phyloP scores from a whole-genome alignment of 2,797 vertebrate species.

The Mycteria americana region DNA sequence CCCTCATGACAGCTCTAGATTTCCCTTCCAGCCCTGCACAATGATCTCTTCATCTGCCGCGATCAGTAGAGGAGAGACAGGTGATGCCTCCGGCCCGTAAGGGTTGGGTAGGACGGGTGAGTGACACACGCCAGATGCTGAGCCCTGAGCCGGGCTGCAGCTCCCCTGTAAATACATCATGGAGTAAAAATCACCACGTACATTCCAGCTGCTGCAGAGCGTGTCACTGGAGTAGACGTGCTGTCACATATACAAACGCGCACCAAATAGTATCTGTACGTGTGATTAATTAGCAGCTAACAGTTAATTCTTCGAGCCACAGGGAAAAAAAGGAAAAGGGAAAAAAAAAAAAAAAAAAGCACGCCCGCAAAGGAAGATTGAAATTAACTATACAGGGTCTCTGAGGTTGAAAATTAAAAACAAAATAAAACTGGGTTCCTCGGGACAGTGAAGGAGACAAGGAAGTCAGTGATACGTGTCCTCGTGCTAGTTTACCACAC shows the following conservation, averaged over 20 bases:
- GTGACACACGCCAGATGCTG: conserved; percentile 72
- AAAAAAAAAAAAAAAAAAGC: too few relatives aligned
- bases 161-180: conserved; percentile 59
- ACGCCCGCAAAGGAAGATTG: neutral
- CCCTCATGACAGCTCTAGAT: neutral
- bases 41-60: conserved; percentile 65
- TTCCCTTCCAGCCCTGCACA: conserved; percentile 32
- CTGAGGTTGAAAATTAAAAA: neutral
- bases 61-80: conserved; percentile 67
- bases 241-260: neutral
- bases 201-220: conserved; percentile 52
- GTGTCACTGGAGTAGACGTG: neutral
- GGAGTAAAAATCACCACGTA: conserved; percentile 9
- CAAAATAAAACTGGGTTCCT: neutral
- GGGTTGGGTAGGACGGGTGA: conserved; percentile 61
- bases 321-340: rapidly evolving
- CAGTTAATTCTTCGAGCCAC: neutral
- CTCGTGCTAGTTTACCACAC: neutral
- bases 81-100: conserved; percentile 56
- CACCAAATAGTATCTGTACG: neutral
- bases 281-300: neutral
- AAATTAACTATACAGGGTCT: neutral
- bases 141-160: conserved; percentile 41
- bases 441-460: neutral
- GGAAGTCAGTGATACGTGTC: neutral